Evolutionary conservation across 2,888 invertebrate genomes (phyloP).

Genomic region (Pheosia tremula): DNA sequence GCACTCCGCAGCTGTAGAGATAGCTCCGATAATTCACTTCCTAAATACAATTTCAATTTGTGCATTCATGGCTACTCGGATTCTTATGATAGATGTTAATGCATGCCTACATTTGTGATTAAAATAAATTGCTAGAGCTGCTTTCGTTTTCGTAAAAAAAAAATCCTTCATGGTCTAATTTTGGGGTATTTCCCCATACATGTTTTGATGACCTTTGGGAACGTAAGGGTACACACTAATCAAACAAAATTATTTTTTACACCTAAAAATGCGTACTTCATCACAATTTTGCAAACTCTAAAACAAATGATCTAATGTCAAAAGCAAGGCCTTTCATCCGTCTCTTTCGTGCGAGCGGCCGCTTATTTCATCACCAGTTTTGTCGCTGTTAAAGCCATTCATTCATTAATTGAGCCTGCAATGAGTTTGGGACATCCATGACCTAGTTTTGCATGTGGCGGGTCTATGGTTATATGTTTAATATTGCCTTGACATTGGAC

Average conservation of each 20-base stretch:
- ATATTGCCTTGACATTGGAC: neutral
- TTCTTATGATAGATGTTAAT: neutral
- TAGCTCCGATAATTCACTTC: slow-evolving; percentile 64
- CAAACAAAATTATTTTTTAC: too few relatives aligned
- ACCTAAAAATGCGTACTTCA: too few relatives aligned
- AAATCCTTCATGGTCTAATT: too few relatives aligned
- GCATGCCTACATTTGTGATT: neutral
- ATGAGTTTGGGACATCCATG: slow-evolving; percentile 60
- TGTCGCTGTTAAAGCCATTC: slow-evolving; percentile 45
- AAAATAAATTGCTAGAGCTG: neutral
- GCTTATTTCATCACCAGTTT: slow-evolving; percentile 24
- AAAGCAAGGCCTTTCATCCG: slow-evolving; percentile 13
- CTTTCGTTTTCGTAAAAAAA: neutral
- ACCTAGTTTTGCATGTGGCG: slow-evolving; percentile 47
- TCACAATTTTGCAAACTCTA: neutral
- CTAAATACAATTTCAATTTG: slow-evolving; percentile 49
- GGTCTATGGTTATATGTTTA: slow-evolving; percentile 16
- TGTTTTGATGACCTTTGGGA: too few relatives aligned
- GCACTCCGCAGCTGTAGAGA: slow-evolving; percentile 53
- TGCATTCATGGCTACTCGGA: slow-evolving; percentile 10
- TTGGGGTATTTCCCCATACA: too few relatives aligned
- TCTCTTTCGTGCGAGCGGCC: slow-evolving; percentile 26
- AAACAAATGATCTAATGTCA: slow-evolving; percentile 18
- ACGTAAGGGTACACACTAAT: too few relatives aligned
- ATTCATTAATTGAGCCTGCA: slow-evolving; percentile 55